These are phyloP conservation scores for Salticus scenicus DNA, from an alignment of 2,888 invertebrate genomes.

Conservation along the genomic window DNA sequence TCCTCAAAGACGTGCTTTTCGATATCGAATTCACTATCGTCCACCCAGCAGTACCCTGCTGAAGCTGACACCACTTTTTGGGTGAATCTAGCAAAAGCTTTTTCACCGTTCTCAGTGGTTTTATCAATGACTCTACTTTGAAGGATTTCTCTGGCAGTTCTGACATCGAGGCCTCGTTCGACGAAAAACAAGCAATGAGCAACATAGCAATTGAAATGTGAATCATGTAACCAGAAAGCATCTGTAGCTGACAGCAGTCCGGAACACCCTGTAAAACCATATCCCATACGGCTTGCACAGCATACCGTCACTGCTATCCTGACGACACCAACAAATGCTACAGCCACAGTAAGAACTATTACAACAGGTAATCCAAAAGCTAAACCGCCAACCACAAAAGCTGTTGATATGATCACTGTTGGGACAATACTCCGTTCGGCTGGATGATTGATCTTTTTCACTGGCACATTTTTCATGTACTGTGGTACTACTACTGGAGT, in stretches of 20 bases:
- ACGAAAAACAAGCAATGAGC: constrained; percentile 78
- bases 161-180: constrained; percentile 77
- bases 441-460: constrained; percentile 70
- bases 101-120: constrained; percentile 75
- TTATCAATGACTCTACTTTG: constrained; percentile 77
- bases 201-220: constrained; percentile 74
- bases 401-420: constrained; percentile 70
- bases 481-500: constrained; percentile 43
- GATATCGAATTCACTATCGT: constrained; percentile 78
- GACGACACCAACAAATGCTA: constrained; percentile 75
- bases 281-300: constrained; percentile 71
- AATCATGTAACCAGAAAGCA: constrained; percentile 77
- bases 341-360: constrained; percentile 75
- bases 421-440: constrained; percentile 70
- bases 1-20: constrained; percentile 78
- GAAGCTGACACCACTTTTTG: constrained; percentile 75
- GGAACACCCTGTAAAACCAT: constrained; percentile 50
- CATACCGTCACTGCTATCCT: constrained; percentile 74
- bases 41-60: constrained; percentile 78
- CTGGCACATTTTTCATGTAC: constrained; percentile 62
- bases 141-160: constrained; percentile 77
- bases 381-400: constrained; percentile 71
- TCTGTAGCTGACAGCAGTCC: constrained; percentile 76
- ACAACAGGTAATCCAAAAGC: constrained; percentile 77
- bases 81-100: constrained; percentile 78